Percentiles rank a stretch among this genome's conserved stretches.
Conservation (phyloP, 2,797 vertebrate genomes). For the Molossus alvarezi region DNA sequence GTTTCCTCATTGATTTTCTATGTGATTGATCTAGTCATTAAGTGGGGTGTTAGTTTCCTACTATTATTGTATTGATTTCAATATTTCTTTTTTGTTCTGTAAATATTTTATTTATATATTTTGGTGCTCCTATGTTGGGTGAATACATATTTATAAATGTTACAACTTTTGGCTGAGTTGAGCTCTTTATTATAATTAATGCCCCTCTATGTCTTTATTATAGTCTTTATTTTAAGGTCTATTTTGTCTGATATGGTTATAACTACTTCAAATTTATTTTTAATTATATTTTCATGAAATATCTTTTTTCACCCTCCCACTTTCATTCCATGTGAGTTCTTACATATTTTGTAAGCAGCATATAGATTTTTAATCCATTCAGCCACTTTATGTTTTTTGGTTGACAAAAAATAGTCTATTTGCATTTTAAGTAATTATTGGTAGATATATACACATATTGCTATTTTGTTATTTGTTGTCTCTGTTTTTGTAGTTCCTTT, state of each 20-base stretch:
- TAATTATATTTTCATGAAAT: background rate
- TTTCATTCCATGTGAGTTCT: background rate
- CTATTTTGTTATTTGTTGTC: background rate
- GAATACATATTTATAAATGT: background rate
- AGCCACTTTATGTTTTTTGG: background rate
- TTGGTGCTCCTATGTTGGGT: background rate
- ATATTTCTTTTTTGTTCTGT: background rate
- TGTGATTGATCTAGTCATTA: background rate
- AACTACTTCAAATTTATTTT: background rate
- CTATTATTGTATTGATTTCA: background rate
- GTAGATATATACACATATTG: background rate
- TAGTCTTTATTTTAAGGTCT: background rate
- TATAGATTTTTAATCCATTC: background rate
- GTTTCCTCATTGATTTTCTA: background rate
- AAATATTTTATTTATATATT: background rate
- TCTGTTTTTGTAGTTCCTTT: background rate
- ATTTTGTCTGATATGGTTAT: background rate
- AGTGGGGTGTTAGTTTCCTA: background rate
- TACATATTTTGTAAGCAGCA: background rate
- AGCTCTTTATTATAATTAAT: background rate
- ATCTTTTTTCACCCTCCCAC: background rate
- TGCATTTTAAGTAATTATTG: background rate
- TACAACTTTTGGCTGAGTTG: background rate
- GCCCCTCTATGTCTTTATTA: background rate
- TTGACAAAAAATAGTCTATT: background rate